Percentiles rank a stretch among this genome's conserved stretches.
Evolutionary conservation across 2,113 vertebrate genomes (phyloP).

Genomic region (Andinoacara biseriatus): DNA sequence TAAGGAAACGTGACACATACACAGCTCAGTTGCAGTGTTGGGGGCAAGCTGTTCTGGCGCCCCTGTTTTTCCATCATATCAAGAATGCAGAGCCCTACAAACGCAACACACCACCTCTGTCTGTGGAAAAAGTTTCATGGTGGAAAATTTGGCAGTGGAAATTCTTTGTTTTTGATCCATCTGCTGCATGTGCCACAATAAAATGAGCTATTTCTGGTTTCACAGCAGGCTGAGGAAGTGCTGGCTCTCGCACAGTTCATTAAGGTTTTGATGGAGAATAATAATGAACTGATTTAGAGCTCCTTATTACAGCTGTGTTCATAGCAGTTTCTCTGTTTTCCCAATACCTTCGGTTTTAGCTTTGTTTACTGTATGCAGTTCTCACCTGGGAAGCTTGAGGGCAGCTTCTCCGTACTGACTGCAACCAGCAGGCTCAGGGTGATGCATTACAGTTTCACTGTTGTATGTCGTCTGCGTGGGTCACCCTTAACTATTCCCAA

Average conservation of each 20-base stretch:
- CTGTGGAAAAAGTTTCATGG: conserved; percentile 53
- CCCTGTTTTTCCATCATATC: conserved; percentile 58
- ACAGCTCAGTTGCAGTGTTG: conserved; percentile 62
- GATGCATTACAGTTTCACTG: conserved; percentile 54
- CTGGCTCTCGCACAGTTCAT: conserved; percentile 50
- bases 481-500: conserved; percentile 57
- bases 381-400: conserved; percentile 11
- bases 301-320: conserved; percentile 7
- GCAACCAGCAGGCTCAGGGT: conserved; percentile 38
- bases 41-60: conserved; percentile 51
- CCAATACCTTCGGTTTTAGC: neutral
- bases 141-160: conserved; percentile 62
- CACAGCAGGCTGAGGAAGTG: conserved; percentile 55
- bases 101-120: conserved; percentile 38
- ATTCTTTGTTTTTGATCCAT: conserved; percentile 64
- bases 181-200: conserved; percentile 51
- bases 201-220: conserved; percentile 64
- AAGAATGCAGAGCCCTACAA: conserved; percentile 23
- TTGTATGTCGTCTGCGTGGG: conserved; percentile 62
- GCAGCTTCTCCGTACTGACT: conserved; percentile 28
- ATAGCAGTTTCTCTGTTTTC: neutral
- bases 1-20: conserved; percentile 54
- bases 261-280: conserved; percentile 46
- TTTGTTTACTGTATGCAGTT: neutral
- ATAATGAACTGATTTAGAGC: conserved; percentile 6